Evolutionary conservation across 2,797 vertebrate genomes (phyloP), one percentile per base, ranked within the genome.

Genomic region (Yasuhikotakia modesta): DNA sequence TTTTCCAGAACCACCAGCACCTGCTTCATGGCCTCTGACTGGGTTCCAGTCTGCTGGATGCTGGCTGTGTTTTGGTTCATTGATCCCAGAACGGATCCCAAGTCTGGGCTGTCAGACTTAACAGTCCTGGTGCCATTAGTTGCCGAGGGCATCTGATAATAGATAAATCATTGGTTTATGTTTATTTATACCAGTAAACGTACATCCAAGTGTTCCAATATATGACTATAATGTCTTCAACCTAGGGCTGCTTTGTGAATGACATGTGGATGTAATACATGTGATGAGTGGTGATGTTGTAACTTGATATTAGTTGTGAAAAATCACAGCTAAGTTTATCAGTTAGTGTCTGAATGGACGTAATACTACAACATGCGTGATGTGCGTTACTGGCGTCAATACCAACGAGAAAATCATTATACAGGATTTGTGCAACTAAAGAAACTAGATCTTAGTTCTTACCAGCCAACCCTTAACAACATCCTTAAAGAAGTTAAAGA

Each of bases 1-100:
- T 98, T 99, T 83, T 99, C 97, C 45, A 99, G 95, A 80, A 98
- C 93, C 60, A 92, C 92, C 79, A 99, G 89, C 79, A 98, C 96
- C 91, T 99, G 97, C 90, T 97, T 98, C 93, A 98, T 91, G 70
- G 96, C 95, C 88, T 99, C 96, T 2, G 96, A 96, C 80, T 94
- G 94, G 53, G 92, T 89, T 24, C 79, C 84, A 19, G 84, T 81
- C 30, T 72, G 73, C 87, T 92, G 93, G 74, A 87, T 90, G 74
- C 85, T 75, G 13, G 87, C 79, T 80, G 85, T 72, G 81, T 87
- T 85, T 85, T 82, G 89, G 84, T 89, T 89, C 89, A 89, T 63
- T 82, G 84, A 89, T 81, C 90, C 91, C 83, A 92, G 92, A 92
- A 90, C 94, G 88, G 95, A 93, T 82, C 92, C 93, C 90, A 90